A percentile compares a stretch with the other conserved stretches of the same genome.
phyloP scores from a whole-genome alignment of 2,888 invertebrate species.

The Pyrrhia umbra region DNA sequence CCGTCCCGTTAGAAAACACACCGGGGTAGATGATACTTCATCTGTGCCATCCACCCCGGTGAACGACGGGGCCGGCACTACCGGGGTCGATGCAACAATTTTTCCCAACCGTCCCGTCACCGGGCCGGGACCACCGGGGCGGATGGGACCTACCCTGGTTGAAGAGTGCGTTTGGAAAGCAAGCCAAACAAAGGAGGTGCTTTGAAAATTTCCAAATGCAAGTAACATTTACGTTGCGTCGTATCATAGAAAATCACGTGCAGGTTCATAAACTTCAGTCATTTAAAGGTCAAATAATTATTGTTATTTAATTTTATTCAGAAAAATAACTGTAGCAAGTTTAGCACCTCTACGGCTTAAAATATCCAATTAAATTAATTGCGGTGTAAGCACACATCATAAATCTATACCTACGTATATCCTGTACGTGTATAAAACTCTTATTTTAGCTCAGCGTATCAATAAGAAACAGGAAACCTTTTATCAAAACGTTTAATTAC shows the following conservation, averaged over 20 bases:
- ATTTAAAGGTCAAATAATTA: background rate
- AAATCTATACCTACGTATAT: background rate
- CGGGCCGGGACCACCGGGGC: no score
- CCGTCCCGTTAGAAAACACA: no score
- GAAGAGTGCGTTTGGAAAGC: conserved; percentile 54
- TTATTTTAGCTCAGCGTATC: background rate
- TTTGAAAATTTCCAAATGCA: conserved; percentile 15
- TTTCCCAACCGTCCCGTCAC: no score
- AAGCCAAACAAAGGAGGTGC: conserved; percentile 49
- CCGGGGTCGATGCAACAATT: no score
- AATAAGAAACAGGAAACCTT: conserved; percentile 27
- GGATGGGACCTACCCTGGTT: no score
- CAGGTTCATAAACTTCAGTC: background rate
- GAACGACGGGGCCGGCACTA: no score
- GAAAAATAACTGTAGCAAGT: background rate
- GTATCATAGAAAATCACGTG: background rate
- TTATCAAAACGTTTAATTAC: conserved; percentile 2
- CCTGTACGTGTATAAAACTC: conserved; percentile 21
- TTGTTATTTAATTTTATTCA: no score
- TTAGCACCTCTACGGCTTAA: background rate
- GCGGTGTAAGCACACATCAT: background rate
- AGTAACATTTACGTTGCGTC: conserved; percentile 22
- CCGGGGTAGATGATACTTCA: no score
- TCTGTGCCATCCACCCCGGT: no score
- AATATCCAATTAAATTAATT: background rate